Percentiles rank a stretch among this genome's conserved stretches.
These are phyloP conservation scores for Phataginus tricuspis DNA, from an alignment of 2,797 vertebrate genomes.

Conservation along the genomic window DNA sequence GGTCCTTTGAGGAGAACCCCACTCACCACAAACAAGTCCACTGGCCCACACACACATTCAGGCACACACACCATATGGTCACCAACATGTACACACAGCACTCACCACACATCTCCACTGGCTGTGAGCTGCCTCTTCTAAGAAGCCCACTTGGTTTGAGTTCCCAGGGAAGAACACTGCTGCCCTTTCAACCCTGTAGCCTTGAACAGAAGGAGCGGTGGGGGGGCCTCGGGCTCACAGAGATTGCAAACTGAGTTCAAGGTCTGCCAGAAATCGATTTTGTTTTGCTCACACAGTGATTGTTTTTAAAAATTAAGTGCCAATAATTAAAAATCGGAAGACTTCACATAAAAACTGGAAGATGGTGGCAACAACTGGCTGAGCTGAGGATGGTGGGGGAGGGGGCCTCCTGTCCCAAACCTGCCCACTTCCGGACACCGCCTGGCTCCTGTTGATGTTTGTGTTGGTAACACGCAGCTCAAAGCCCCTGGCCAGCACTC, in stretches of 20 bases:
- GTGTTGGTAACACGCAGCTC: neutral
- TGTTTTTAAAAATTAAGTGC: constrained; percentile 1
- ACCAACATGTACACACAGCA: neutral
- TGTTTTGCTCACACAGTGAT: constrained; percentile 1
- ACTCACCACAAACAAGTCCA: neutral
- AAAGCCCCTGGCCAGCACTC: neutral
- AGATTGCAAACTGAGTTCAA: neutral
- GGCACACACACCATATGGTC: neutral
- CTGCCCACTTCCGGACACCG: neutral
- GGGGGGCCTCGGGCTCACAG: neutral
- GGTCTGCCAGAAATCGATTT: neutral
- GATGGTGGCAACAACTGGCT: neutral
- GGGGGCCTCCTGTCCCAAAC: neutral
- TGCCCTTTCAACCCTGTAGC: neutral
- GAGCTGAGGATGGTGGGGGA: neutral
- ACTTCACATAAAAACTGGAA: constrained; percentile 56
- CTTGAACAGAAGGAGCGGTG: neutral
- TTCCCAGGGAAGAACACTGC: neutral
- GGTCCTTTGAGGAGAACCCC: neutral
- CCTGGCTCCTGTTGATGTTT: neutral
- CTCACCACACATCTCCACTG: neutral
- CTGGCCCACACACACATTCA: neutral
- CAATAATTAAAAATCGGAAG: constrained; percentile 51
- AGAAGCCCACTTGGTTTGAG: neutral
- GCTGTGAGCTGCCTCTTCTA: neutral